Percentiles rank a stretch among this genome's conserved stretches.
These are phyloP conservation scores for Meloidogyne exigua DNA, from an alignment of 1,140 invertebrate species.

Conservation along the genomic window DNA sequence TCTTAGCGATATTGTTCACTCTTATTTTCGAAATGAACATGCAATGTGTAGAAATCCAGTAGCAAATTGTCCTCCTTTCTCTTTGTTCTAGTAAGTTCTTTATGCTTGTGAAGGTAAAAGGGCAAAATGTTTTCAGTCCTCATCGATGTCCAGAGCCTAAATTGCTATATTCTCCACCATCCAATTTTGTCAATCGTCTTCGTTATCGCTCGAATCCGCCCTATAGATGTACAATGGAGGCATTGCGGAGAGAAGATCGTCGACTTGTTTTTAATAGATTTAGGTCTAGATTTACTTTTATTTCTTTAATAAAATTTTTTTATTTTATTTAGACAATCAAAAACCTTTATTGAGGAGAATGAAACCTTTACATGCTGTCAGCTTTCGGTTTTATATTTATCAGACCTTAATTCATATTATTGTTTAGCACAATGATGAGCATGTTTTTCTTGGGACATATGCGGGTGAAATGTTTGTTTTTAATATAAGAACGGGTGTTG, in stretches of 20 bases:
- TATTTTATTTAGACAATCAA: slow-evolving; percentile 70
- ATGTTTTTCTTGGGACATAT: slow-evolving; percentile 80
- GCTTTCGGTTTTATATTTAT: slow-evolving; percentile 72
- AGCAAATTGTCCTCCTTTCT: slow-evolving; percentile 69
- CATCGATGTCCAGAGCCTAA: slow-evolving; percentile 85
- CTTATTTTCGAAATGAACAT: slow-evolving; percentile 75
- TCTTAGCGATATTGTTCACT: slow-evolving; percentile 54
- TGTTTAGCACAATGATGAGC: slow-evolving; percentile 74
- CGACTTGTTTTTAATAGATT: slow-evolving; percentile 84
- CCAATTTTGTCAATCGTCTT: slow-evolving; percentile 70
- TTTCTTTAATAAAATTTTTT: not conserved
- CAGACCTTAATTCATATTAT: not conserved
- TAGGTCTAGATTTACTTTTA: slow-evolving; percentile 55
- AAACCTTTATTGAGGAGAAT: slow-evolving; percentile 78
- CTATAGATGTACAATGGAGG: slow-evolving; percentile 39
- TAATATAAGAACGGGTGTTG: slow-evolving; percentile 76
- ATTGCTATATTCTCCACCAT: slow-evolving; percentile 72
- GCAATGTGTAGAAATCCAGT: slow-evolving; percentile 68
- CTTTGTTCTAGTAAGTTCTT: slow-evolving; percentile 64
- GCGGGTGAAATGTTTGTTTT: slow-evolving; percentile 82
- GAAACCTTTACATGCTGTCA: slow-evolving; percentile 79
- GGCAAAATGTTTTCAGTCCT: slow-evolving; percentile 72
- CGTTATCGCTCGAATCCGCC: slow-evolving; percentile 31
- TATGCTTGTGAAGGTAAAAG: too few relatives aligned
- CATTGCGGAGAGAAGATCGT: slow-evolving; percentile 71